A percentile compares a stretch with the other conserved stretches of the same genome.
phyloP scores from a whole-genome alignment of 2,797 vertebrate genomes.

The Phaenicophaeus curvirostris region DNA sequence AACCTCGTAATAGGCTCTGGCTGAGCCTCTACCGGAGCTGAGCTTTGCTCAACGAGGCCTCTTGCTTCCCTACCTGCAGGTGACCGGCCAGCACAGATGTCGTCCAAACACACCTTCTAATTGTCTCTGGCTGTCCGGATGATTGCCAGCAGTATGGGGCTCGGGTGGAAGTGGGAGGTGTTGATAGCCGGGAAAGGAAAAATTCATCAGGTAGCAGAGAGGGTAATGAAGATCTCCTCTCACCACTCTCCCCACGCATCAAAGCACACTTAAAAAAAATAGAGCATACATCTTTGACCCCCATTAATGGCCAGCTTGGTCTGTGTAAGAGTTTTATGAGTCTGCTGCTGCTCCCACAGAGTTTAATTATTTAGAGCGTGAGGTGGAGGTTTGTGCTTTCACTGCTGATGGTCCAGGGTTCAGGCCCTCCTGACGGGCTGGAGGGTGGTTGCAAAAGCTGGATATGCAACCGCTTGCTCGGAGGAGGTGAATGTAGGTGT shows the following conservation, averaged over 20 bases:
- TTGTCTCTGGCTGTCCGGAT: not conserved
- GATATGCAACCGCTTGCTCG: not conserved
- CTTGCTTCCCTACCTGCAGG: not conserved
- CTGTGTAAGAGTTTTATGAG: conserved; percentile 56
- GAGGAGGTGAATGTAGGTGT: not conserved
- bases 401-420: conserved; percentile 16
- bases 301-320: conserved; percentile 58
- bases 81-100: not conserved
- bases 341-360: conserved; percentile 58
- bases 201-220: conserved; percentile 18
- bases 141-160: not conserved
- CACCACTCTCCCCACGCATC: conserved; percentile 26
- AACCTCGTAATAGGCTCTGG: not conserved
- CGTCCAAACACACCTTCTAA: not conserved
- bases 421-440: not conserved
- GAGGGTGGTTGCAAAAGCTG: not conserved
- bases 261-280: conserved; percentile 51
- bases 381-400: conserved; percentile 46
- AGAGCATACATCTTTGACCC: conserved; percentile 56
- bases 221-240: conserved; percentile 51
- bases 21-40: not conserved
- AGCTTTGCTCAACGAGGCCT: not conserved
- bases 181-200: conserved; percentile 38
- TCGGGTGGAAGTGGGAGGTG: conserved; percentile 7
- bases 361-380: conserved; percentile 64